Percentiles rank a stretch among this genome's conserved stretches.
Conservation (phyloP, 2,113 vertebrate genomes). For the Zosterops pallidus region DNA sequence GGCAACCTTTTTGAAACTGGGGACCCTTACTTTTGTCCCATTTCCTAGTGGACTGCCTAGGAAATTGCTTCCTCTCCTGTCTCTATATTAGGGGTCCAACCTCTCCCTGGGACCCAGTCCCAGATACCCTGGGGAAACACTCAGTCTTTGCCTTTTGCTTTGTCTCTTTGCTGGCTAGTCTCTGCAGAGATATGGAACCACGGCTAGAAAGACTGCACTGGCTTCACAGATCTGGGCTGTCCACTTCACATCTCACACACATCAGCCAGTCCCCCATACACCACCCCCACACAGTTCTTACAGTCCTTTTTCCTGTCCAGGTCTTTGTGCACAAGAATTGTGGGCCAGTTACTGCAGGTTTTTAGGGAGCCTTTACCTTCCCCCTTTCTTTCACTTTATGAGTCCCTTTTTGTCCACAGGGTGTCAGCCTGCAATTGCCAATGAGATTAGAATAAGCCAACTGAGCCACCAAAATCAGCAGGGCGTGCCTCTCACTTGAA, state of each 20-base stretch:
- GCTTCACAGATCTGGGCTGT: not conserved
- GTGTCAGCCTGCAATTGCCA: not conserved
- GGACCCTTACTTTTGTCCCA: too few relatives aligned
- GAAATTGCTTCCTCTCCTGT: not conserved
- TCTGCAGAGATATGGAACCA: not conserved
- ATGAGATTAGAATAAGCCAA: not conserved
- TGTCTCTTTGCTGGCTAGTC: not conserved
- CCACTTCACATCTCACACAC: not conserved
- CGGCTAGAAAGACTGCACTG: not conserved
- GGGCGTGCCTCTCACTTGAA: not conserved
- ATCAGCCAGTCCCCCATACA: not conserved
- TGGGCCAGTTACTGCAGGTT: not conserved
- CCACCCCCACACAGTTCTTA: not conserved
- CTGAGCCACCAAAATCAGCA: fast-evolving
- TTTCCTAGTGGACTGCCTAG: not conserved
- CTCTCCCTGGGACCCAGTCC: not conserved
- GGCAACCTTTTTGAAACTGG: not conserved
- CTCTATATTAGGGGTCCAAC: not conserved
- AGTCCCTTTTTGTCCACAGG: not conserved
- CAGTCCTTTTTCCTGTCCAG: not conserved
- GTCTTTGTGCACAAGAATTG: not conserved
- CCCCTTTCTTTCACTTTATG: not conserved
- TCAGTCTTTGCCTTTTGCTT: not conserved
- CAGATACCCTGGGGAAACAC: not conserved
- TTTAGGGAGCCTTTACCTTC: not conserved